Percentiles rank a stretch among this genome's conserved stretches.
These are phyloP conservation scores for Darevskia mixta DNA, from an alignment of 2,797 vertebrate species.

Conservation along the genomic window DNA sequence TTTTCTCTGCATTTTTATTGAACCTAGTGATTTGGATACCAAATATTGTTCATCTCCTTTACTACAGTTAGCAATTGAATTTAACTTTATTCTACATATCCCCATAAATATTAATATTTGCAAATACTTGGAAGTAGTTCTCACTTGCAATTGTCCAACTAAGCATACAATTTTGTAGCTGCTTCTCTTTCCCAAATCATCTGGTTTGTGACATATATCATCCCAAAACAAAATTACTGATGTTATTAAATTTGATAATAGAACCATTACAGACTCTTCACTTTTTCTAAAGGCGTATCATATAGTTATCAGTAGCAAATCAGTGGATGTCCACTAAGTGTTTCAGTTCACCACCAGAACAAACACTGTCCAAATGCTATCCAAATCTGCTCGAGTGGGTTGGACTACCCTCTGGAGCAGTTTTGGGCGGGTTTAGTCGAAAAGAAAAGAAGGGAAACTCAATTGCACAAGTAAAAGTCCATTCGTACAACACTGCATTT, in stretches of 20 bases:
- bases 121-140: constrained; percentile 30
- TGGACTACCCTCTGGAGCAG: not conserved
- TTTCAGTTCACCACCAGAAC: not conserved
- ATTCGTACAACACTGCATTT: not conserved
- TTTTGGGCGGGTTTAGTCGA: not conserved
- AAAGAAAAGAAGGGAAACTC: not conserved
- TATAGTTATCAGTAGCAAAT: constrained; percentile 21
- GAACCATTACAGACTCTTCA: constrained; percentile 13
- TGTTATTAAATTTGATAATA: not conserved
- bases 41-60: not conserved
- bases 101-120: constrained; percentile 1
- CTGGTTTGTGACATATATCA: constrained; percentile 37
- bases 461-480: not conserved
- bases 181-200: constrained; percentile 31
- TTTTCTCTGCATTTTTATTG: not conserved
- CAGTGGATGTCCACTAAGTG: not conserved
- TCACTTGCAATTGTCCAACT: constrained; percentile 17
- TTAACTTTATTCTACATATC: not conserved
- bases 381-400: not conserved
- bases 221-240: constrained; percentile 19
- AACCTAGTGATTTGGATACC: not conserved
- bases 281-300: not conserved
- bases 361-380: not conserved
- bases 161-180: constrained; percentile 28
- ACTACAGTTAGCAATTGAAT: not conserved